Percentiles rank a stretch among this genome's conserved stretches.
Conservation (phyloP, 1,140 invertebrate genomes). For the Plodia interpunctella region DNA sequence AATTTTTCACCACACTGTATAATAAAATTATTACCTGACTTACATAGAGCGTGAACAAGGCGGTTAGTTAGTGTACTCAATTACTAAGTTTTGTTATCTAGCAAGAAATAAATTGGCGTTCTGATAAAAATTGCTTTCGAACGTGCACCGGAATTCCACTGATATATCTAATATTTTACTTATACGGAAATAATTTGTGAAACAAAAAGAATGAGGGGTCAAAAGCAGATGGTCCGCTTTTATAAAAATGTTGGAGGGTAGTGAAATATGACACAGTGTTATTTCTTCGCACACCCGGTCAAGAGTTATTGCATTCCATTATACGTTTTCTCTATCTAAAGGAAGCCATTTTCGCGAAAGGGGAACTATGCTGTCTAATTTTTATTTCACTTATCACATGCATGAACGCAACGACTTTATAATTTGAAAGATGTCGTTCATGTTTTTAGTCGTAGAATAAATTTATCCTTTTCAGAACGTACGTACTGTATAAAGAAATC, state of each 20-base stretch:
- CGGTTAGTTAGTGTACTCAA: not conserved
- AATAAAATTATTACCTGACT: not conserved
- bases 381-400: constrained; percentile 69
- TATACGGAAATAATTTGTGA: constrained; percentile 71
- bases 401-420: constrained; percentile 46
- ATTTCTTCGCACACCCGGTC: constrained; percentile 76
- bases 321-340: constrained; percentile 75
- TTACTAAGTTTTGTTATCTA: constrained; percentile 2
- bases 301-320: constrained; percentile 77
- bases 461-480: too few relatives aligned
- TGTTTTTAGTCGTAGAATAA: too few relatives aligned
- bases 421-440: too few relatives aligned
- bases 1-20: not conserved
- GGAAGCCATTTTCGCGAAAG: constrained; percentile 74
- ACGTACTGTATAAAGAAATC: too few relatives aligned
- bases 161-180: constrained; percentile 55
- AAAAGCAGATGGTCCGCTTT: constrained; percentile 76
- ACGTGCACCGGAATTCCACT: constrained; percentile 34
- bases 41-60: not conserved
- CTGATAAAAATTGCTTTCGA: constrained; percentile 7
- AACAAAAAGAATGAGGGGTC: constrained; percentile 75
- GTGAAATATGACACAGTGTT: constrained; percentile 77
- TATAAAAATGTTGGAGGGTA: constrained; percentile 76
- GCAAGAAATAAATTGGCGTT: constrained; percentile 2
- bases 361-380: constrained; percentile 73